phyloP scores from a whole-genome alignment of 2,113 vertebrate species.

The Sander vitreus region DNA sequence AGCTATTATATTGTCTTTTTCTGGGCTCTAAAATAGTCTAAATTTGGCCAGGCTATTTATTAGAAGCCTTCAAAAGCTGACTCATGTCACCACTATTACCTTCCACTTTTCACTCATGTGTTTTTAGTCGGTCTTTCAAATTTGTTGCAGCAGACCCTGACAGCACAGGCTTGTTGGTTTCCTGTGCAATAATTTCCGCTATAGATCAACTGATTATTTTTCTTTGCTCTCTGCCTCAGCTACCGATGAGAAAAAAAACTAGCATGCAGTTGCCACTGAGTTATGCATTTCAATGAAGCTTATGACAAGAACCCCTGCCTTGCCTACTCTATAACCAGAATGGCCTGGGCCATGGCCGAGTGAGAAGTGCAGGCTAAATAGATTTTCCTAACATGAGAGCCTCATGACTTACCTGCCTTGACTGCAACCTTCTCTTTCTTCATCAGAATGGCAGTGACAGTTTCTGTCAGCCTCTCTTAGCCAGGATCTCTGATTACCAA shows the following conservation, averaged over 20 bases:
- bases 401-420: conserved; percentile 58
- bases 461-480: conserved; percentile 52
- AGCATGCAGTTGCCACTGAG: conserved; percentile 67
- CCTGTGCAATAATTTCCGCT: conserved; percentile 65
- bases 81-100: conserved; percentile 29
- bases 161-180: conserved; percentile 54
- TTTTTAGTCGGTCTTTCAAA: conserved; percentile 45
- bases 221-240: conserved; percentile 74
- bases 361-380: conserved; percentile 64
- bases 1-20: conserved; percentile 44
- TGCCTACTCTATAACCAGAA: conserved; percentile 76
- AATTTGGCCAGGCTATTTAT: conserved; percentile 5
- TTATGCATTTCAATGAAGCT: conserved; percentile 84
- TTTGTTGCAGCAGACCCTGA: conserved; percentile 40
- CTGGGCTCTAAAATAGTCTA: conserved; percentile 15
- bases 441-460: conserved; percentile 47
- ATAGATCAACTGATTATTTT: conserved; percentile 81
- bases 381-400: conserved; percentile 59
- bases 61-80: conserved; percentile 38
- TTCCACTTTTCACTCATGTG: conserved; percentile 29
- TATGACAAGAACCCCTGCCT: conserved; percentile 72
- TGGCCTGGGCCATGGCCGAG: conserved; percentile 62
- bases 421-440: conserved; percentile 51
- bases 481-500: no score
- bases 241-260: conserved; percentile 81